Conservation (phyloP, 2,113 vertebrate species). For the Eupsittula cactorum region DNA sequence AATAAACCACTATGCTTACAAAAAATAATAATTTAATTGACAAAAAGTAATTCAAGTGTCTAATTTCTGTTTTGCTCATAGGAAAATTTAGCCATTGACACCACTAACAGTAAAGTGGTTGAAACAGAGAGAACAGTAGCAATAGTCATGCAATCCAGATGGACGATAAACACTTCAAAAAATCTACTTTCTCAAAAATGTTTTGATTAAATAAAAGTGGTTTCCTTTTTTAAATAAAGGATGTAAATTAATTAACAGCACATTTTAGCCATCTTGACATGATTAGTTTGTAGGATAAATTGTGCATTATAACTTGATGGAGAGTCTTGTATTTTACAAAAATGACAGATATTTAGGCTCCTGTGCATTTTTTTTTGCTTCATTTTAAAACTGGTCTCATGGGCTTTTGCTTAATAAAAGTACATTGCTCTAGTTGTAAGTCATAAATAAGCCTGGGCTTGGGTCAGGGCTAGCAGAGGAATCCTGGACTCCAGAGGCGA, state of each 20-base stretch:
- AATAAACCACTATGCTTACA: background rate
- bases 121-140: background rate
- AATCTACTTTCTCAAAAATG: background rate
- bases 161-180: background rate
- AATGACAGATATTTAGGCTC: background rate
- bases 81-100: background rate
- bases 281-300: background rate
- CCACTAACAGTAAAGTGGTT: background rate
- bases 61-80: background rate
- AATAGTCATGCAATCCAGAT: background rate
- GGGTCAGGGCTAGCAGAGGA: slow-evolving; percentile 2
- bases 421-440: background rate
- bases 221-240: background rate
- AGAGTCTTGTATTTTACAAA: background rate
- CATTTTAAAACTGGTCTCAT: slow-evolving; percentile 13
- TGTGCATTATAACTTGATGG: background rate
- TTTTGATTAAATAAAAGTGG: slow-evolving; percentile 13
- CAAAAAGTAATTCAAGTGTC: background rate
- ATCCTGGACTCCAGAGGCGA: slow-evolving; percentile 20
- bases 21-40: background rate
- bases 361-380: background rate
- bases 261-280: background rate
- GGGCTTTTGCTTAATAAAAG: slow-evolving; percentile 42
- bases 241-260: background rate
- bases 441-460: slow-evolving; percentile 31